These are phyloP conservation scores for Saccostrea echinata DNA, from an alignment of 1,140 invertebrate genomes.

Conservation along the genomic window DNA sequence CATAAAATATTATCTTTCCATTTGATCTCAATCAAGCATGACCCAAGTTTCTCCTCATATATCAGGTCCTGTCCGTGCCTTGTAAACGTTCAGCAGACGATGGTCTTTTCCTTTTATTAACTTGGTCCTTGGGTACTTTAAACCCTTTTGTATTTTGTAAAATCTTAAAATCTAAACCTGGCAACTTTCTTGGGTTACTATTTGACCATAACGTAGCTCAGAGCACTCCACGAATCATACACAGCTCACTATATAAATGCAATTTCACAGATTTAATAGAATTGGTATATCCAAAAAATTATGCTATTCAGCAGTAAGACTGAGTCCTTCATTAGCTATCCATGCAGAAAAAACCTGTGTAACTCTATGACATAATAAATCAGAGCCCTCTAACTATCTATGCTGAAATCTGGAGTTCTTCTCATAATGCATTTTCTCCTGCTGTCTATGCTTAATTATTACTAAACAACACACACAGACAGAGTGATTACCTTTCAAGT, in stretches of 20 bases:
- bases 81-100: background rate
- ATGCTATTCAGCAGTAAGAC: no score
- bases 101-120: background rate
- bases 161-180: background rate
- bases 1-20: slow-evolving; percentile 22
- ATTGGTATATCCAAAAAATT: no score
- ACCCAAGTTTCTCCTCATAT: background rate
- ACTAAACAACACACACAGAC: background rate
- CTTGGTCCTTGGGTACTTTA: background rate
- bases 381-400: no score
- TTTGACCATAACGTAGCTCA: background rate
- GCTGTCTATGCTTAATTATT: no score
- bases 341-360: no score
- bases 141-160: background rate
- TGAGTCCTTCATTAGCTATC: no score
- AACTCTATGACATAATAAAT: no score
- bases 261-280: background rate
- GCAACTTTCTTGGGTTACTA: background rate
- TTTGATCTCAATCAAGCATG: slow-evolving; percentile 11
- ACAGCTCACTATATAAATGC: background rate
- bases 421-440: no score
- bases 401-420: no score
- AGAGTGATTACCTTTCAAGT: background rate
- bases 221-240: background rate
- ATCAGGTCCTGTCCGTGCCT: background rate